Percentiles rank a stretch among this genome's conserved stretches.
Evolutionary conservation across 1,140 invertebrate species (phyloP).

Genomic region (Dermatophagoides farinae): DNA sequence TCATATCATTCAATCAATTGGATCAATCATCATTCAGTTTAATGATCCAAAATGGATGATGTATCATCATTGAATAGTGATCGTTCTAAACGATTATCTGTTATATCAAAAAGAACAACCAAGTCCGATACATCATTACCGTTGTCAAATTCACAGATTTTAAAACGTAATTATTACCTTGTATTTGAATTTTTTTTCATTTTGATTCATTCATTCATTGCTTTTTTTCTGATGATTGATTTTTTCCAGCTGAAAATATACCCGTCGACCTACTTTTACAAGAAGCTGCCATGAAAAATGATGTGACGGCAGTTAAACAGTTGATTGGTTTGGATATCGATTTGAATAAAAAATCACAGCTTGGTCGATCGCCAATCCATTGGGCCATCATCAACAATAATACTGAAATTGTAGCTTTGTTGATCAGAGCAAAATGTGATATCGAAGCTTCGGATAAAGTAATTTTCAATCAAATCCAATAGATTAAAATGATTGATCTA

Average conservation of each 20-base stretch:
- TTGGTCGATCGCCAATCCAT: conserved; percentile 49
- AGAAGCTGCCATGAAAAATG: conserved; percentile 27
- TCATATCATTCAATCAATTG: too few species aligned
- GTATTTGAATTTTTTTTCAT: background rate
- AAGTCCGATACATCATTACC: conserved; percentile 13
- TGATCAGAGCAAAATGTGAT: conserved; percentile 47
- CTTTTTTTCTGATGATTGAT: background rate
- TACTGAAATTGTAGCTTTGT: conserved; percentile 45
- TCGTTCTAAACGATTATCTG: conserved; percentile 16
- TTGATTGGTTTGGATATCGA: conserved; percentile 23
- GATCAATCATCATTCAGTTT: background rate
- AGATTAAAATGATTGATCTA: too few species aligned
- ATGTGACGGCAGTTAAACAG: conserved; percentile 21
- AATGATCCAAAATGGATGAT: background rate
- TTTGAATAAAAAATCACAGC: conserved; percentile 28
- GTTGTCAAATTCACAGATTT: background rate
- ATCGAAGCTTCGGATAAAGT: conserved; percentile 51
- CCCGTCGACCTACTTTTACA: conserved; percentile 24
- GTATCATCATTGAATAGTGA: background rate
- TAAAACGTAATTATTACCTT: background rate
- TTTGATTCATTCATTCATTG: background rate
- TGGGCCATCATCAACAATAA: conserved; percentile 51
- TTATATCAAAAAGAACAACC: conserved; percentile 12
- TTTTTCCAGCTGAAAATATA: background rate
- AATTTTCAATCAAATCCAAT: background rate